phyloP scores from a whole-genome alignment of 1,140 invertebrate genomes.

The Aphidius gifuensis region DNA sequence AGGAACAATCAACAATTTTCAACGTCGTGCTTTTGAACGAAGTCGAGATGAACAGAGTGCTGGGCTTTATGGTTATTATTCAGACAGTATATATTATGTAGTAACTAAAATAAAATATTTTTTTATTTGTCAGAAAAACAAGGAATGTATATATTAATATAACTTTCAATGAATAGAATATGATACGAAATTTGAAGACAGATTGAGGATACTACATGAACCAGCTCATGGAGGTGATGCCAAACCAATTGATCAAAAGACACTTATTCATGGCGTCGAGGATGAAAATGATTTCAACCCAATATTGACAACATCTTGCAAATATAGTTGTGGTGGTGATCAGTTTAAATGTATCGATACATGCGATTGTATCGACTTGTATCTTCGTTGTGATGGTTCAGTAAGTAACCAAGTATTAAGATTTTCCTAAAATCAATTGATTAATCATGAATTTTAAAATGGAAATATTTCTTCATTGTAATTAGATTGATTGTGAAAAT shows the following conservation, averaged over 20 bases:
- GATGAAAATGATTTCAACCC: slow-evolving; percentile 37
- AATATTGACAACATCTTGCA: slow-evolving; percentile 42
- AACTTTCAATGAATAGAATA: no score
- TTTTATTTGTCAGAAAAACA: no score
- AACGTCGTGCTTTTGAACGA: slow-evolving; percentile 24
- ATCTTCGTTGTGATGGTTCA: slow-evolving; percentile 40
- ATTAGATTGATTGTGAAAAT: slow-evolving; percentile 61
- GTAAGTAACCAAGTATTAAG: slow-evolving; percentile 27
- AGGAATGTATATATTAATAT: no score
- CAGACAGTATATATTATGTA: no score
- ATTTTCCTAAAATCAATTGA: not conserved
- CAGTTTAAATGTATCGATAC: slow-evolving; percentile 59
- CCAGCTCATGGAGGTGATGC: slow-evolving; percentile 20
- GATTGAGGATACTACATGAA: slow-evolving; percentile 32
- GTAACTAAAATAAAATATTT: no score
- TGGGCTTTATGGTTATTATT: slow-evolving; percentile 21
- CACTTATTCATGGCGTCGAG: slow-evolving; percentile 40
- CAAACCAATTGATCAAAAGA: slow-evolving; percentile 33
- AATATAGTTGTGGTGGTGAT: slow-evolving; percentile 47
- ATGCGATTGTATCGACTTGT: slow-evolving; percentile 60
- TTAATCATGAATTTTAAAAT: not conserved
- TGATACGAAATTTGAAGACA: slow-evolving; percentile 29
- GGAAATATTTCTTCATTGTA: slow-evolving; percentile 1
- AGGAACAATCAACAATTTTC: slow-evolving; percentile 19
- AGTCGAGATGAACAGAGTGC: slow-evolving; percentile 31